These are phyloP conservation scores for Propithecus perrieri DNA, from an alignment of 2,797 vertebrate genomes.

Conservation along the genomic window DNA sequence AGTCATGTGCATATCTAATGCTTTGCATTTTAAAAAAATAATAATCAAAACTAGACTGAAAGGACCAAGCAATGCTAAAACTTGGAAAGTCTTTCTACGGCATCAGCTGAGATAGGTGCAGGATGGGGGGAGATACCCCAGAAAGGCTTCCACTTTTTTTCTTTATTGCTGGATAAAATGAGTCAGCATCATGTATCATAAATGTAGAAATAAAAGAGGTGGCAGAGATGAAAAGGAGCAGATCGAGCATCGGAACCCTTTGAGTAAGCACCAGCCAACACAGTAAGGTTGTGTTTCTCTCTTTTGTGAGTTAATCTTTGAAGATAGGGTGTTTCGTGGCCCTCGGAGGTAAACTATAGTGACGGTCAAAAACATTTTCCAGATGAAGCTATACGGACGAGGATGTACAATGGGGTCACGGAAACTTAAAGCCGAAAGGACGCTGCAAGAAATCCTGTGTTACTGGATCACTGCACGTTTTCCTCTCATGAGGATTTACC, in stretches of 20 bases:
- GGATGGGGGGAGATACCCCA: too few species aligned
- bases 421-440: background rate
- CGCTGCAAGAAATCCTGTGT: too few species aligned
- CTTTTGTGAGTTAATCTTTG: background rate
- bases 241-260: fast-evolving
- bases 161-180: background rate
- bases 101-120: background rate
- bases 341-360: fast-evolving
- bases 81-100: background rate
- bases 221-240: too few species aligned
- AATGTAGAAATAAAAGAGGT: background rate
- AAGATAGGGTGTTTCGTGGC: fast-evolving
- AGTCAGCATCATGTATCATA: fast-evolving
- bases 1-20: too few species aligned
- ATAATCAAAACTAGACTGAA: background rate
- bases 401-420: fast-evolving
- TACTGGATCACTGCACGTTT: fast-evolving
- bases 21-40: background rate
- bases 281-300: fast-evolving
- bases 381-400: background rate
- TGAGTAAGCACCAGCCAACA: fast-evolving
- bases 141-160: background rate
- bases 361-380: background rate
- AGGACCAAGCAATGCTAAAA: background rate
- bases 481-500: background rate